These are phyloP conservation scores for Portevinia maculata DNA, from an alignment of 2,888 invertebrate genomes.

Conservation along the genomic window DNA sequence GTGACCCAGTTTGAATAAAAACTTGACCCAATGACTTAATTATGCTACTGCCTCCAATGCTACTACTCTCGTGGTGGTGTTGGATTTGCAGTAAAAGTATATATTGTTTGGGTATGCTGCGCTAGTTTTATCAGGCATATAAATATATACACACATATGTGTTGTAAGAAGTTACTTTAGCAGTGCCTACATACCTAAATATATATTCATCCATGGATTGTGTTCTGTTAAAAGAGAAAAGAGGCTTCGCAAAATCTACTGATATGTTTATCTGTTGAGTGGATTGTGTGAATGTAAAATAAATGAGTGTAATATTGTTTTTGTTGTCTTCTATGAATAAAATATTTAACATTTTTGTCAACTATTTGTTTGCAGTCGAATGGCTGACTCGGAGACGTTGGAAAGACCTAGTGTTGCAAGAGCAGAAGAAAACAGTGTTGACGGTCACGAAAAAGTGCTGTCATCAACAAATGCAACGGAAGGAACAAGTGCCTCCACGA, in stretches of 20 bases:
- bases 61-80: conserved; percentile 71
- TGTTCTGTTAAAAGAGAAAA: conserved; percentile 40
- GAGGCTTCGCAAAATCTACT: conserved; percentile 32
- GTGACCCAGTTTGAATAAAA: conserved; percentile 80
- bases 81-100: conserved; percentile 73
- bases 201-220: conserved; percentile 22
- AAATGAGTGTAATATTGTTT: conserved; percentile 7
- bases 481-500: conserved; percentile 73
- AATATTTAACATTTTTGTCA: conserved; percentile 6
- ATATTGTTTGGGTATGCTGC: conserved; percentile 71
- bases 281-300: conserved; percentile 17
- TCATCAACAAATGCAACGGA: conserved; percentile 66
- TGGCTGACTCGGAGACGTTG: conserved; percentile 80
- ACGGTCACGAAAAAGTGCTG: conserved; percentile 56
- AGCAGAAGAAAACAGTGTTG: conserved; percentile 62
- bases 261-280: conserved; percentile 38
- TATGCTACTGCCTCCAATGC: conserved; percentile 76
- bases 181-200: conserved; percentile 9
- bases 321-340: background rate
- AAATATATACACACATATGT: too few species aligned
- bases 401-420: conserved; percentile 79
- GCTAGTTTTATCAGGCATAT: conserved; percentile 51
- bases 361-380: conserved; percentile 72
- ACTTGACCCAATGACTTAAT: conserved; percentile 81
- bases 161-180: conserved; percentile 47